Base-by-base conservation (phyloP, 2,888 invertebrate species). In the Myathropa florea region DNA sequence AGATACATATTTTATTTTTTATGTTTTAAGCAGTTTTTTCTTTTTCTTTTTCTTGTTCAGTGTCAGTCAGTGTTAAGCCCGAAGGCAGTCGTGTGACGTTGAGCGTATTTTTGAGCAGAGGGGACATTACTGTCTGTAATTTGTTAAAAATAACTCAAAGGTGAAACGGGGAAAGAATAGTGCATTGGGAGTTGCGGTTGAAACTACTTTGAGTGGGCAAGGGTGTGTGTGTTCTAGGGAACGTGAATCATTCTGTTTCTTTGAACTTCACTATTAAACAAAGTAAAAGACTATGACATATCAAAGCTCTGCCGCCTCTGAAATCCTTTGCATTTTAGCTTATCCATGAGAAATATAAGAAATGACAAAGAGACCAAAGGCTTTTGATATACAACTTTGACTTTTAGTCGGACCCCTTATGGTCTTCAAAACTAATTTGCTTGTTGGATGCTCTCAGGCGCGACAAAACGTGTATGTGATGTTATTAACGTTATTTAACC, bases 1-100 rank as follows among this genome's bases (percentile, higher is more conserved):
- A 65, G 46, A 68, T 84, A 46, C 46, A 18, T 46, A 76, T 76
- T 81, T 76, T 71, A 24, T 68, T 72, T 77, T 77, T 59, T 57
- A 23, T 24, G 61, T 68, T 68, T 65, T 68, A 21, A 46, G 46
- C 6, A 18, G 77, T 61, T 30, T 71, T 53, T 71, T 64, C 30
- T 55, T 68, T 67, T 39, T 68, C n/a, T 68, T 53, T 55, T 30
- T 36, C 55, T 65, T 36, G n/a, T 57, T 68, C 55, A 26, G 23
- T 57, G 46, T 46, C 18, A 33, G 60, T 21, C 39, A 24, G 36
- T 64, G 53, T 33, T 61, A 57, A 61, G 61, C 60, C 39, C 33
- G 70, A 21, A 60, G 33, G 67, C 14, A 68, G 82, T 18, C 72
- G 72, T 63, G 63, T 28, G 53, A 28, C 12, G 57, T 23, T 57